Evolutionary conservation across 2,113 vertebrate species (phyloP).

Genomic region (Paramormyrops kingsleyae): DNA sequence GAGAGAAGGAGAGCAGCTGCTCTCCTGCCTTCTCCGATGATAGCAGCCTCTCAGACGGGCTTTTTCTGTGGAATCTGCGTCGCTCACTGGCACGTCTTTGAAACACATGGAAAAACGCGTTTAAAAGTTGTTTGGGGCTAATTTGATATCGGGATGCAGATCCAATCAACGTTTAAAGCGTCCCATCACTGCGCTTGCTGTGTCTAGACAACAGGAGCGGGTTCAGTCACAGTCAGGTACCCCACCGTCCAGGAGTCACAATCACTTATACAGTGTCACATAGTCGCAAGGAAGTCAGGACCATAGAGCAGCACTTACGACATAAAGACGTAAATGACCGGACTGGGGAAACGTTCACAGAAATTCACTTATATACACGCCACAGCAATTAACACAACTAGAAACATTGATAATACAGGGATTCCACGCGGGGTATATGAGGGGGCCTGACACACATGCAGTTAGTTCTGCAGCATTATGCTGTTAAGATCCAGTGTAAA

Average conservation of each 20-base stretch:
- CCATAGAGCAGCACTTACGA: neutral
- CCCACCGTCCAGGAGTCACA: neutral
- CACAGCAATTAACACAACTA: no score
- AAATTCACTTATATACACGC: no score
- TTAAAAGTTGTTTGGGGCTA: neutral
- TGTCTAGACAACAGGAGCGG: conserved; percentile 17
- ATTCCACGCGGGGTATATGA: no score
- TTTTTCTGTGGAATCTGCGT: neutral
- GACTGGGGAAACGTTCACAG: no score
- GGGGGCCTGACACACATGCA: neutral
- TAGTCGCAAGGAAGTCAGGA: no score
- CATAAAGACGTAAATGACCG: neutral
- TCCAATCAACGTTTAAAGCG: conserved; percentile 13
- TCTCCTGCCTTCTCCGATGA: conserved; percentile 52
- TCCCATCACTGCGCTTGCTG: conserved; percentile 24
- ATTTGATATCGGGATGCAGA: conserved; percentile 14
- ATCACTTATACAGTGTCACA: neutral
- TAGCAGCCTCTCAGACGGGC: conserved; percentile 12
- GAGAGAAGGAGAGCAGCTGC: conserved; percentile 65
- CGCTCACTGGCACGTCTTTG: neutral
- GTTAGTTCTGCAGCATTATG: neutral
- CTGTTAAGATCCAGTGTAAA: neutral
- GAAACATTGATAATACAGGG: no score
- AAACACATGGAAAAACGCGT: neutral
- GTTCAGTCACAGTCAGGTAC: conserved; percentile 2